Conservation (phyloP, 1,140 invertebrate genomes). For the Sycophaga agraensis region DNA sequence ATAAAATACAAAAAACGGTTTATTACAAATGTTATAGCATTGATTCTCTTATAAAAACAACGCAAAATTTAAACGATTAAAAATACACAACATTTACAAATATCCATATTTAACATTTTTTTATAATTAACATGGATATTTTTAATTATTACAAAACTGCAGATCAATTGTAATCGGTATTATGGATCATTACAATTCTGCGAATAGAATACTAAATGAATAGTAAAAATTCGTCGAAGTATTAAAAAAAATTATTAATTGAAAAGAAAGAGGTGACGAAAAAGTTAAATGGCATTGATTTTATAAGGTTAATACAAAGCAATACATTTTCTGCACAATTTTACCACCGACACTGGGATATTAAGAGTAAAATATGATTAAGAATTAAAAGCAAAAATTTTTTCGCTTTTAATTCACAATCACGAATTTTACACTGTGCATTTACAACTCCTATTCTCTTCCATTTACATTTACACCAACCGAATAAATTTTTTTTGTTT, state of each 20-base stretch:
- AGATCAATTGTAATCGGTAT: too few species aligned
- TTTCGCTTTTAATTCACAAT: constrained; percentile 12
- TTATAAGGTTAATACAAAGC: not conserved
- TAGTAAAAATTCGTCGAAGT: too few species aligned
- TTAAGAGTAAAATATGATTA: not conserved
- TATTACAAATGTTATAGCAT: not conserved
- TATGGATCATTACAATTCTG: too few species aligned
- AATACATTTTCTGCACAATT: constrained; percentile 4
- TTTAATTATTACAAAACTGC: too few species aligned
- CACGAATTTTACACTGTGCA: constrained; percentile 1
- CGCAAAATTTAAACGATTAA: not conserved
- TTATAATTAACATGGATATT: too few species aligned
- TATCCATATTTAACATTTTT: too few species aligned
- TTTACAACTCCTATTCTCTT: constrained; percentile 9
- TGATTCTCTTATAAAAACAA: constrained; percentile 9
- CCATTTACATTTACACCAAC: constrained; percentile 14
- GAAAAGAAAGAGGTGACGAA: not conserved
- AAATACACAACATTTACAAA: too few species aligned
- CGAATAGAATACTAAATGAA: too few species aligned
- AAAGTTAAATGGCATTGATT: not conserved
- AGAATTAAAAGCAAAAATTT: not conserved
- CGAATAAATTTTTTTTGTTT: constrained; percentile 8
- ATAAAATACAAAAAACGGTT: not conserved
- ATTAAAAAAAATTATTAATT: too few species aligned
- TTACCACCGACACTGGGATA: not conserved